Conservation (phyloP, 23 tunicate genomes). For the Ciona savignyi region DNA sequence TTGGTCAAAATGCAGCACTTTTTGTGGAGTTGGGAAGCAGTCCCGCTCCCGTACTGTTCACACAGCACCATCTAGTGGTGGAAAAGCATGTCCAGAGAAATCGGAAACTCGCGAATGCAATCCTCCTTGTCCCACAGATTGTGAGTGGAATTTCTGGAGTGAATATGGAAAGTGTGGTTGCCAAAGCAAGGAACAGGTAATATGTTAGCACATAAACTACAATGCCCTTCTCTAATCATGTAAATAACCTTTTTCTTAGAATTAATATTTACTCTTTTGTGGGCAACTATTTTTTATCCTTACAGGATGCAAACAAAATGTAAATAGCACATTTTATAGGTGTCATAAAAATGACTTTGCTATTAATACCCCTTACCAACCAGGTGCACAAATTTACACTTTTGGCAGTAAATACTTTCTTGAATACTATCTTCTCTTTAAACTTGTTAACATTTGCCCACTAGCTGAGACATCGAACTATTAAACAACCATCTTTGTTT, state of each 20-base stretch:
- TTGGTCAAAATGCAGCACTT: neutral
- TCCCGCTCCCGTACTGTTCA: neutral
- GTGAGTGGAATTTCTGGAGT: neutral
- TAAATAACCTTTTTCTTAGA: no score
- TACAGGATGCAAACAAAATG: no score
- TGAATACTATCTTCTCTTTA: no score
- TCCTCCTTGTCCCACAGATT: neutral
- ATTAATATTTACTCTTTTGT: no score
- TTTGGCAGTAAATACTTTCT: no score
- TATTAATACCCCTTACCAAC: neutral
- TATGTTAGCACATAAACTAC: no score
- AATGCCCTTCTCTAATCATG: no score
- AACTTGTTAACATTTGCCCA: no score
- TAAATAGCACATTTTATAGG: no score
- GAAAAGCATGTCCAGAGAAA: neutral
- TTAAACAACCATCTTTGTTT: neutral
- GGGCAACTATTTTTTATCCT: no score
- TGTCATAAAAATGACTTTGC: neutral
- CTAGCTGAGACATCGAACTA: neutral
- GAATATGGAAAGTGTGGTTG: neutral
- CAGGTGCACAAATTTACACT: no score
- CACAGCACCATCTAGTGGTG: neutral
- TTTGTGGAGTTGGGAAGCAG: neutral
- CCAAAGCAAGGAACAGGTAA: neutral
- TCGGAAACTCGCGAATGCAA: neutral